Conservation (phyloP, 2,888 invertebrate genomes). For the Xylophagus ater region DNA sequence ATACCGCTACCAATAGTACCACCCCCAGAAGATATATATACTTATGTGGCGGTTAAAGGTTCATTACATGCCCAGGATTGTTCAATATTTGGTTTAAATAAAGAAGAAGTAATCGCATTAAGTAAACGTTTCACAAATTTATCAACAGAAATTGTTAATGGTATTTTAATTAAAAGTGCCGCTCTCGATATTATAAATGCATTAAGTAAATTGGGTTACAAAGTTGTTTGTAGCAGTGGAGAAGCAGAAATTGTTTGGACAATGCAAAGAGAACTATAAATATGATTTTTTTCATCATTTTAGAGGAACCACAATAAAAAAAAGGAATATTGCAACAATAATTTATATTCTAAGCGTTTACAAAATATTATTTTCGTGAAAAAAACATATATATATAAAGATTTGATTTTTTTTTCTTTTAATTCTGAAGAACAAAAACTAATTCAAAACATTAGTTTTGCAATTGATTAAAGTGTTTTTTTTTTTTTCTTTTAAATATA, state of each 20-base stretch:
- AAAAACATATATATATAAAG: neutral
- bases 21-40: slow-evolving; percentile 46
- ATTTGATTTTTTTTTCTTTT: neutral
- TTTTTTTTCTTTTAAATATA: slow-evolving; percentile 15
- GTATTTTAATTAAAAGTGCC: slow-evolving; percentile 56
- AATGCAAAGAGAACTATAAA: slow-evolving; percentile 62
- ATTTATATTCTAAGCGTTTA: no score
- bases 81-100: slow-evolving; percentile 63
- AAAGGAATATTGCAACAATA: slow-evolving; percentile 5
- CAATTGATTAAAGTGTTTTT: neutral
- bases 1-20: slow-evolving; percentile 39
- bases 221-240: slow-evolving; percentile 64
- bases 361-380: no score
- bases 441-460: neutral
- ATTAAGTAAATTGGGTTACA: slow-evolving; percentile 65
- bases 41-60: slow-evolving; percentile 69
- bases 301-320: slow-evolving; percentile 6
- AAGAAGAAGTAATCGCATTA: slow-evolving; percentile 58
- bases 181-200: slow-evolving; percentile 62
- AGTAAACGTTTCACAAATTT: slow-evolving; percentile 57
- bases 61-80: slow-evolving; percentile 64
- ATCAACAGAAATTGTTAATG: slow-evolving; percentile 55
- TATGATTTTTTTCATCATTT: slow-evolving; percentile 3
- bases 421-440: neutral
- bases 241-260: slow-evolving; percentile 78